These are phyloP conservation scores for Ganaspis brasiliensis DNA, from an alignment of 2,888 invertebrate genomes.

Conservation along the genomic window DNA sequence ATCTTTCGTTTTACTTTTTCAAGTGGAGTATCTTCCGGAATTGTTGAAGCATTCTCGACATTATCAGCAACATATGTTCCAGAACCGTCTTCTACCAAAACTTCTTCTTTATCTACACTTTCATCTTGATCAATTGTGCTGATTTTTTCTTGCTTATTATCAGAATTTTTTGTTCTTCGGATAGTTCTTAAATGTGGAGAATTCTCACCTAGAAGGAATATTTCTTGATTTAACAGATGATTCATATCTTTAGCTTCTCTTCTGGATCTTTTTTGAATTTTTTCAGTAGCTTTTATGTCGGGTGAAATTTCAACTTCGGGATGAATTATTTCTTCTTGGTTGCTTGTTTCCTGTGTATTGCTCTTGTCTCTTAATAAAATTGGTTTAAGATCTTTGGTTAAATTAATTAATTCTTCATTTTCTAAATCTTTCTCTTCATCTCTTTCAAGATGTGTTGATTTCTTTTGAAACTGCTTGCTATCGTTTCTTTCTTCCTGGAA, in stretches of 20 bases:
- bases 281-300: neutral
- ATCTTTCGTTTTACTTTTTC: conserved; percentile 2
- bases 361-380: conserved; percentile 26
- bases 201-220: conserved; percentile 70
- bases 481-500: conserved; percentile 57
- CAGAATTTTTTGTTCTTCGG: conserved; percentile 52
- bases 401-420: neutral
- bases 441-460: conserved; percentile 59
- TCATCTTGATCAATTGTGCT: neutral
- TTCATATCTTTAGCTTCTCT: conserved; percentile 60
- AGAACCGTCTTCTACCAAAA: conserved; percentile 17
- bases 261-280: conserved; percentile 44
- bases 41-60: neutral
- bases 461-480: conserved; percentile 60
- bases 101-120: conserved; percentile 1
- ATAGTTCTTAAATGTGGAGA: conserved; percentile 72
- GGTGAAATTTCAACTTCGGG: neutral
- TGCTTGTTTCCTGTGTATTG: neutral
- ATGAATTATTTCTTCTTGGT: neutral
- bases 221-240: conserved; percentile 67
- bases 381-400: neutral
- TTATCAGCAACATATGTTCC: neutral
- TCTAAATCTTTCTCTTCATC: conserved; percentile 53
- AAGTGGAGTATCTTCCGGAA: neutral
- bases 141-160: conserved; percentile 5